Percentiles rank a stretch among this genome's conserved stretches.
Evolutionary conservation across 2,113 vertebrate species (phyloP).

Genomic region (Brachyhypopomus gauderio): DNA sequence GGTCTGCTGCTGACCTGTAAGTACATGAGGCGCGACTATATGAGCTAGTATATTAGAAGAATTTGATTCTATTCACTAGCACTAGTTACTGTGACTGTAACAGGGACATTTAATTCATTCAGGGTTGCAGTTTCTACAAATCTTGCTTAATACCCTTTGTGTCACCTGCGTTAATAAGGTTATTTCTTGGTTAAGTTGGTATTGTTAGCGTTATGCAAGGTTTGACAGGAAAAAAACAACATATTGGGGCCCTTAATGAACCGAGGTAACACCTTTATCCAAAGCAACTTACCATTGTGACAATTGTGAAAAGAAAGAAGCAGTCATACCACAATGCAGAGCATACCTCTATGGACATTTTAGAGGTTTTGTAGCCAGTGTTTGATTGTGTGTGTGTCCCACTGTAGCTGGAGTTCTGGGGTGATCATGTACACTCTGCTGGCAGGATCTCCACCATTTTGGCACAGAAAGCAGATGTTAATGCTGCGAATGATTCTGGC

Average conservation of each 20-base stretch:
- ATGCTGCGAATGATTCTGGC: slow-evolving; percentile 97
- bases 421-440: slow-evolving; percentile 98
- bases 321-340: too few relatives aligned
- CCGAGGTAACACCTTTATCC: too few relatives aligned
- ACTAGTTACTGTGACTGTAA: neutral
- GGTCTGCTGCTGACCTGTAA: slow-evolving; percentile 91
- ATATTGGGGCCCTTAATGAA: too few relatives aligned
- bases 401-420: slow-evolving; percentile 91
- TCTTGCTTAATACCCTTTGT: too few relatives aligned
- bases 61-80: neutral
- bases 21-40: slow-evolving; percentile 52
- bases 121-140: too few relatives aligned
- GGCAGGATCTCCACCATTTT: slow-evolving; percentile 95
- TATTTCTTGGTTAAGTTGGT: too few relatives aligned
- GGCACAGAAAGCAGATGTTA: slow-evolving; percentile 98
- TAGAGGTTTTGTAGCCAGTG: neutral
- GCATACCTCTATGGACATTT: neutral
- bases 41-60: neutral
- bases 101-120: too few relatives aligned
- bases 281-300: too few relatives aligned
- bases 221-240: too few relatives aligned
- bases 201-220: too few relatives aligned
- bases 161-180: too few relatives aligned
- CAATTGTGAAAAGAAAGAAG: too few relatives aligned
- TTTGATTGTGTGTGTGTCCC: neutral